Percentiles rank a stretch among this genome's conserved stretches.
phyloP scores from a whole-genome alignment of 2,113 vertebrate species.

The Copsychus sechellarum region DNA sequence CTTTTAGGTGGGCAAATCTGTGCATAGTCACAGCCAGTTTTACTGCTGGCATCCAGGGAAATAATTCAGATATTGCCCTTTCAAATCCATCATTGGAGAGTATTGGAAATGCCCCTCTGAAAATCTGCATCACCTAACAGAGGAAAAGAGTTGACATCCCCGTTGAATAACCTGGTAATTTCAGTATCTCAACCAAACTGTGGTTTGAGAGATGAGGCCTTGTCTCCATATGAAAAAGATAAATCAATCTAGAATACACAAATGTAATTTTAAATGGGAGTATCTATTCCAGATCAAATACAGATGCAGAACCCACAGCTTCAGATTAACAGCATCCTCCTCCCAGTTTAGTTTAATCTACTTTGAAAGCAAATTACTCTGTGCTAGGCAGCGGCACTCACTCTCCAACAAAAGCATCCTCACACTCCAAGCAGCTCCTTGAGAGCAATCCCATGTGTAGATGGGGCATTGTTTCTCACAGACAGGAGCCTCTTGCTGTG shows the following conservation, averaged over 20 bases:
- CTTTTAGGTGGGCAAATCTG: not conserved
- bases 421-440: not conserved
- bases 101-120: not conserved
- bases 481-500: not conserved
- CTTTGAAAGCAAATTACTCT: not conserved
- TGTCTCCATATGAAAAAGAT: not conserved
- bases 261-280: constrained; percentile 7
- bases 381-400: not conserved
- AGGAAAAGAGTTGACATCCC: not conserved
- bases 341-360: constrained; percentile 3
- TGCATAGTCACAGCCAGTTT: not conserved
- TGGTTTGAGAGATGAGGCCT: not conserved
- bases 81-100: not conserved
- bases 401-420: not conserved
- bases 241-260: constrained; percentile 27
- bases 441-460: accelerated
- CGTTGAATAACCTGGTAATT: not conserved
- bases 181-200: not conserved
- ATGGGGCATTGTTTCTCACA: not conserved
- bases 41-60: not conserved
- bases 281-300: constrained; percentile 24
- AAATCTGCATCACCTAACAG: not conserved
- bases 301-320: constrained; percentile 22
- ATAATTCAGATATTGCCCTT: not conserved
- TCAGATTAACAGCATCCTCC: constrained; percentile 12